Evolutionary conservation across 92 coral and sea anemone genomes (phyloP).

Genomic region (Meandrina meandrites): DNA sequence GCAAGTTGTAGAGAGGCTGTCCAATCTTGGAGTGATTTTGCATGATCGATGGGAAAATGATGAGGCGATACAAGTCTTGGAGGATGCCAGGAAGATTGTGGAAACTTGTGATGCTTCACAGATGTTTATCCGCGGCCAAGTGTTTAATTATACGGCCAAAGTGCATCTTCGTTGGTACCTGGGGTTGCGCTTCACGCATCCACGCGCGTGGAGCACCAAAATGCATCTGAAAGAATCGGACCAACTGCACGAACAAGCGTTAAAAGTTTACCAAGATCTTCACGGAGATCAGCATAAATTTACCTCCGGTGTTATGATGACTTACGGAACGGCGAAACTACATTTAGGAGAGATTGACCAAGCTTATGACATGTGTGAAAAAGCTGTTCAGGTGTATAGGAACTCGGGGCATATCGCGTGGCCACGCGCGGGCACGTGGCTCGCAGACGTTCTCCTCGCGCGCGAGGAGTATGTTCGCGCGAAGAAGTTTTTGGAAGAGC

Average conservation of each 20-base stretch:
- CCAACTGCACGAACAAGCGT: slow-evolving; percentile 71
- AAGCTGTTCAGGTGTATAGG: slow-evolving; percentile 71
- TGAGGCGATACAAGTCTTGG: slow-evolving; percentile 71
- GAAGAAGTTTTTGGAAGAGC: slow-evolving; percentile 59
- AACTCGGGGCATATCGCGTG: slow-evolving; percentile 78
- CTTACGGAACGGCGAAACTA: slow-evolving; percentile 70
- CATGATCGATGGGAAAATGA: slow-evolving; percentile 82
- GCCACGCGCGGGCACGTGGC: slow-evolving; percentile 82
- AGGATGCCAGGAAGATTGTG: slow-evolving; percentile 66
- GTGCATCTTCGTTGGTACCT: slow-evolving; percentile 78
- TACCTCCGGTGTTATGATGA: slow-evolving; percentile 79
- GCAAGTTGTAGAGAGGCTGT: slow-evolving; percentile 81
- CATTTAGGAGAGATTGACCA: slow-evolving; percentile 58
- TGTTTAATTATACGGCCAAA: slow-evolving; percentile 81
- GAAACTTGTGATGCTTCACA: slow-evolving; percentile 46
- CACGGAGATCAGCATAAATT: slow-evolving; percentile 80
- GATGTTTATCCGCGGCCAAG: slow-evolving; percentile 61
- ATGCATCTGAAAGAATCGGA: slow-evolving; percentile 60
- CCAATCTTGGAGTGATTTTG: slow-evolving; percentile 84
- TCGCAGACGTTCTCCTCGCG: slow-evolving; percentile 74
- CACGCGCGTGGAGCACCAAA: slow-evolving; percentile 41
- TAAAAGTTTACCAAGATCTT: slow-evolving; percentile 66
- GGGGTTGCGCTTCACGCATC: slow-evolving; percentile 59
- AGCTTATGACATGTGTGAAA: slow-evolving; percentile 63
- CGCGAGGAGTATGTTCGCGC: slow-evolving; percentile 57